A percentile compares a stretch with the other conserved stretches of the same genome.
Evolutionary conservation across 2,888 invertebrate species (phyloP).

Genomic region (Papilio gigon): DNA sequence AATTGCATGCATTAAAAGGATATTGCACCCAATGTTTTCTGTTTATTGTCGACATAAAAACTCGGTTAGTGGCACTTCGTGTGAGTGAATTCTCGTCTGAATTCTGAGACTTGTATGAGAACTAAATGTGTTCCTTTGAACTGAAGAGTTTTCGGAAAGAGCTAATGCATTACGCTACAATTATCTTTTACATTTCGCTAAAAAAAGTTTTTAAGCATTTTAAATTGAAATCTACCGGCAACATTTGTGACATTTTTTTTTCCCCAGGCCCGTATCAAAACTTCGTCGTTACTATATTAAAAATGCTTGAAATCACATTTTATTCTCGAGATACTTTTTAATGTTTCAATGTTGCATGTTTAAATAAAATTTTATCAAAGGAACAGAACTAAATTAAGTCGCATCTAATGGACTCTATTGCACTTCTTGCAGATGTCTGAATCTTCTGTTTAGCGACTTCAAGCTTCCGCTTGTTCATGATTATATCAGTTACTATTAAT

Average conservation of each 20-base stretch:
- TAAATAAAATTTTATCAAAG: no score
- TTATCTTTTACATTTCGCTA: neutral
- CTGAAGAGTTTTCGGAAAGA: slow-evolving; percentile 9
- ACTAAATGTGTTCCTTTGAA: slow-evolving; percentile 24
- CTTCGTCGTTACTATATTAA: no score
- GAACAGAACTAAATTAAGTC: no score
- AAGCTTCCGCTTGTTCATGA: neutral
- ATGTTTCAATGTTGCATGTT: no score
- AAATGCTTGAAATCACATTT: no score
- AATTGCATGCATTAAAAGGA: slow-evolving; percentile 22
- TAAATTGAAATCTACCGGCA: neutral
- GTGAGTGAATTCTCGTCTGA: neutral
- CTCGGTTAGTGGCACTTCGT: slow-evolving; percentile 21
- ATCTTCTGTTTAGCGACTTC: no score
- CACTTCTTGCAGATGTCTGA: neutral
- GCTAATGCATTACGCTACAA: slow-evolving; percentile 2
- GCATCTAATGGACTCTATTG: no score
- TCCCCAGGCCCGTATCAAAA: no score
- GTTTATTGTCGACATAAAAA: slow-evolving; percentile 22
- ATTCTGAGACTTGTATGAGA: slow-evolving; percentile 7
- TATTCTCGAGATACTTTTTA: no score
- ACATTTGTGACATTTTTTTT: neutral
- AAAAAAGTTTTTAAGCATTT: neutral
- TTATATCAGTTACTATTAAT: neutral
- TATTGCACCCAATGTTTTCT: slow-evolving; percentile 24